Percentiles rank a stretch among this genome's conserved stretches.
phyloP scores from a whole-genome alignment of 2,888 invertebrate genomes.

The Chaetogeoica ovagalla region DNA sequence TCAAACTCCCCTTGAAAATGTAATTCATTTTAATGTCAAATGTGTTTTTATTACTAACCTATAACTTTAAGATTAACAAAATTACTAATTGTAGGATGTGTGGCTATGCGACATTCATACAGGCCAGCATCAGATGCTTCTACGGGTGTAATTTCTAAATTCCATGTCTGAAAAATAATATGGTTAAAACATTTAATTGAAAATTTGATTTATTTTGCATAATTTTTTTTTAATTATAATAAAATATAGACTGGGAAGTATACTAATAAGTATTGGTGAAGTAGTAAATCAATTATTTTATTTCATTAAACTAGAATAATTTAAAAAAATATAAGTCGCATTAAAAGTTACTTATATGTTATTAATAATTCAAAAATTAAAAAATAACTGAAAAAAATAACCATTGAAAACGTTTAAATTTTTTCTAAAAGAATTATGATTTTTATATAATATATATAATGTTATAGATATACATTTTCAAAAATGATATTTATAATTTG shows the following conservation, averaged over 20 bases:
- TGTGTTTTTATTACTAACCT: constrained; percentile 58
- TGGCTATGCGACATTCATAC: constrained; percentile 61
- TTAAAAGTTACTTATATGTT: no score
- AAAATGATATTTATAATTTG: no score
- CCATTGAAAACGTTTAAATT: no score
- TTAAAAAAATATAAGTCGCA: not conserved
- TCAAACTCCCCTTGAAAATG: no score
- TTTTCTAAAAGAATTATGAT: no score
- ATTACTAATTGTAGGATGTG: constrained; percentile 61
- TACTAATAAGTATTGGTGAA: not conserved
- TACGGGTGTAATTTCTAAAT: constrained; percentile 61
- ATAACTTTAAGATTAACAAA: constrained; percentile 60
- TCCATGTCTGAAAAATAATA: constrained; percentile 59
- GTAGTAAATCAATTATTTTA: not conserved
- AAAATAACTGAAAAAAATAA: no score
- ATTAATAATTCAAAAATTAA: no score
- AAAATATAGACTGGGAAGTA: not conserved
- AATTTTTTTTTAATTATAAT: no score
- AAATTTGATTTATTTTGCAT: not conserved
- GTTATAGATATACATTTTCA: no score
- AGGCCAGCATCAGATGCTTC: constrained; percentile 60
- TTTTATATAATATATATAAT: no score
- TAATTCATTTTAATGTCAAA: not conserved
- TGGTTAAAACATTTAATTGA: not conserved
- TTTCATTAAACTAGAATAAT: not conserved